Base-by-base conservation (phyloP, 92 coral and sea anemone genomes). In the Parazoanthus atlanticus region DNA sequence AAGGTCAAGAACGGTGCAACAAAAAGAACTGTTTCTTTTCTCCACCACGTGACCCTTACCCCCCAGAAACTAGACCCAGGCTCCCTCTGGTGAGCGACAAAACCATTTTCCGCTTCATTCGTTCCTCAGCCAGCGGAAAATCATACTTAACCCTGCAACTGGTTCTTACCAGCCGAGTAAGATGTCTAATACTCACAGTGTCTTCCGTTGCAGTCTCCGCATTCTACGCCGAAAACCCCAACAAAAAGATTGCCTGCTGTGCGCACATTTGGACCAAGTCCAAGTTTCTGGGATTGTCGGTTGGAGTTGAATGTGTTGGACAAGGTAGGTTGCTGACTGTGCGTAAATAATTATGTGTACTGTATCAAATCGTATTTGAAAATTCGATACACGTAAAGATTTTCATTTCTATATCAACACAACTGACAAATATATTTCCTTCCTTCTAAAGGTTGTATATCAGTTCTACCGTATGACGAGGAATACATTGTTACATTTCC, bases 231-330 rank as follows among this genome's bases (percentile, higher is more conserved):
- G 99, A 97, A 84, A 93, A 94, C 91, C 89, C 90, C 61, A 92
- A 92, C 43, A 97, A 95, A 88, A 84, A 89, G 46, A 95, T 97
- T 61, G 91, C 93, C 1, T 94, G 92, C 85, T 93, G 93, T 82
- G 99, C 98, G 11, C 98, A 97, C 84, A 97, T 97, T 71, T 97
- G 99, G 99, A 97, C 99, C 87, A 97, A 97, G 89, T 97, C 99
- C 21, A 97, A 97, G 93, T 97, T 97, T 43, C 92, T 97, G 19
- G 99, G 99, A 38, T 90, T 97, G 58, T 97, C 99, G 3, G 96
- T 97, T 5, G 99, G 99, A 54, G 99, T 97, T 6, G 99, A 97
- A 82, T 93, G 93, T 88, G 94, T 93, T 28, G 99, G 99, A 2
- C 98, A 97, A 94, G 99, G 98, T 95, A 88, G 21, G 82, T 2